These are phyloP conservation scores for Mustela nigripes DNA, from an alignment of 2,113 vertebrate species.

Conservation along the genomic window DNA sequence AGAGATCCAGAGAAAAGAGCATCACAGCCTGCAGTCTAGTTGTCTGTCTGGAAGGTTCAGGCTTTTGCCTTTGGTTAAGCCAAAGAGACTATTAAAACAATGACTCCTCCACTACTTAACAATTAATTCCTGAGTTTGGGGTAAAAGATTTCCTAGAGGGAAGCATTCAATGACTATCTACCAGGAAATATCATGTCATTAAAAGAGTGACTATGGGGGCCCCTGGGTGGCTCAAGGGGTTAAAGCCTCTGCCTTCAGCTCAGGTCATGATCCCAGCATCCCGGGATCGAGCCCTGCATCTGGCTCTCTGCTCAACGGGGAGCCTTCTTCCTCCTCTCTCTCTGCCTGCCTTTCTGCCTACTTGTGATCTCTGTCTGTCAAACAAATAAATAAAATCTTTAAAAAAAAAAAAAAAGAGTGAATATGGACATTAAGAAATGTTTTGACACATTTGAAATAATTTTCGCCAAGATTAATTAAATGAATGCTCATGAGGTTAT, in stretches of 20 bases:
- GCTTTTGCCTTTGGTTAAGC: slow-evolving; percentile 79
- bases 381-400: too few species aligned
- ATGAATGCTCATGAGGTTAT: background rate
- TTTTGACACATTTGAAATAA: background rate
- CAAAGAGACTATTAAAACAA: slow-evolving; percentile 61
- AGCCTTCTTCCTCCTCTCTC: too few species aligned
- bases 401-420: background rate
- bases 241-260: too few species aligned
- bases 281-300: too few species aligned
- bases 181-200: background rate
- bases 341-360: too few species aligned
- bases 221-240: too few species aligned
- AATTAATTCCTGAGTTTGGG: background rate
- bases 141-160: slow-evolving; percentile 14
- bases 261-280: too few species aligned
- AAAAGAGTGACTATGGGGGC: background rate
- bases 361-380: too few species aligned
- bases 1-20: slow-evolving; percentile 59
- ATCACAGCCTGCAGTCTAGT: slow-evolving; percentile 14
- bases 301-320: too few species aligned
- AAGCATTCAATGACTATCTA: background rate
- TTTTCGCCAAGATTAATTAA: background rate
- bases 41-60: slow-evolving; percentile 72
- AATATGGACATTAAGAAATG: background rate
- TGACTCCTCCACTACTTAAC: slow-evolving; percentile 50